Evolutionary conservation across 2,113 vertebrate genomes (phyloP), one percentile per base, ranked within the genome.

Genomic region (Hystrix brachyura): DNA sequence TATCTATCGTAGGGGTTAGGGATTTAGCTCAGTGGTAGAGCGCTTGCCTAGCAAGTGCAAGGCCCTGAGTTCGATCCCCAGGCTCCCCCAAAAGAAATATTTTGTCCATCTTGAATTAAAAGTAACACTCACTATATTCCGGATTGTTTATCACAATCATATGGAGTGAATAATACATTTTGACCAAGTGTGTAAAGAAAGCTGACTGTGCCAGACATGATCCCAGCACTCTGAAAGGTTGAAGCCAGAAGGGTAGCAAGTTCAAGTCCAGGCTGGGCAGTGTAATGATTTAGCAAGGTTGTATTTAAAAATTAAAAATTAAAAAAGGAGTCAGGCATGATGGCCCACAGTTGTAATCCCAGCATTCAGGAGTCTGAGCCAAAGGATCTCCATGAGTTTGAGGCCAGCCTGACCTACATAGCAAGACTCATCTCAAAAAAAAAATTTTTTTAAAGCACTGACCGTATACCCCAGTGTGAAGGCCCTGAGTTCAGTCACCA

Each of bases 141-240:
- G 80, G 48, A 85, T 89, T 94, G 2, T 74, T 34, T 86, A 55
- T 96, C 21, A 85, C 9, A 87, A 67, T 91, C 65, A 90, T 19
- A 67, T 87, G 53, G 62, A 94, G 78, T 95, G 90, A 48, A 51
- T 89, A 95, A 87, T 93, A 69, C 38, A 89, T 84, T 84, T 92
- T 79, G 29, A n/a, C 82, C n/a, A 88, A 88, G 23, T 65, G 91
- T 23, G 7, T 92, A 89, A 83, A 84, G 82, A 91, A 91, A 85
- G 10, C 59, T 93, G 62, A 48, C 43, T 21, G 8, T 51, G 5
- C 25, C 46, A 76, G 72, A 13, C 72, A 29, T 76, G 43, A 76
- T 51, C 38, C 46, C 51, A 76, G 43, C 43, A 48, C 46, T 76
- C 72, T 48, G 46, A 29, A 46, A 76, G 43, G 12, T 13, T 15